Evolutionary conservation across 2,888 invertebrate genomes (phyloP).

Genomic region (Crepidodera aurea): DNA sequence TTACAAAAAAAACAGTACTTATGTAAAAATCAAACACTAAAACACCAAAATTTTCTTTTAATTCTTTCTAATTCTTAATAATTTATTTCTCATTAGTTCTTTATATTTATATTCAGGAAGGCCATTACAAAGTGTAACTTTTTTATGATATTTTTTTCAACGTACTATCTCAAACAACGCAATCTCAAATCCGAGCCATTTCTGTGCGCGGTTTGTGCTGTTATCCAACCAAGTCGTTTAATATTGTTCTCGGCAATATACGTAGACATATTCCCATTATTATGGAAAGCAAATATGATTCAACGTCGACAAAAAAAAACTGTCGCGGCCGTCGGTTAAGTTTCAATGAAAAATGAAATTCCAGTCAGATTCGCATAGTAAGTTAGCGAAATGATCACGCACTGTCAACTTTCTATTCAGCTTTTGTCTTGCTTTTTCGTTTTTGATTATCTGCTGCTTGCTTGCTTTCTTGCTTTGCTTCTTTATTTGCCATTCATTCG

Average conservation of each 20-base stretch:
- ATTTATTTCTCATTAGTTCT: too few species aligned
- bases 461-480: background rate
- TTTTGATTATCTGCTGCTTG: background rate
- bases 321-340: slow-evolving; percentile 40
- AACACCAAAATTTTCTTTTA: too few species aligned
- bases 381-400: slow-evolving; percentile 11
- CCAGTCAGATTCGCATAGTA: slow-evolving; percentile 17
- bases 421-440: background rate
- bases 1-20: too few species aligned
- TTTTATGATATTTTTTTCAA: background rate
- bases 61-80: too few species aligned
- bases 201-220: background rate
- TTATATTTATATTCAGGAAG: too few species aligned
- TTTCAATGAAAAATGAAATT: slow-evolving; percentile 47
- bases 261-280: slow-evolving; percentile 44
- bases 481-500: too few species aligned
- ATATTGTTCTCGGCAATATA: slow-evolving; percentile 6
- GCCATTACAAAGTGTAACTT: too few species aligned
- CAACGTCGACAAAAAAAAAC: slow-evolving; percentile 45
- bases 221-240: slow-evolving; percentile 3
- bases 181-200: background rate
- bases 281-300: slow-evolving; percentile 51
- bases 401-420: slow-evolving; percentile 6
- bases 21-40: too few species aligned
- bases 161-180: background rate